These are phyloP conservation scores for Patagioenas fasciata DNA, from an alignment of 2,113 vertebrate species.

Conservation along the genomic window DNA sequence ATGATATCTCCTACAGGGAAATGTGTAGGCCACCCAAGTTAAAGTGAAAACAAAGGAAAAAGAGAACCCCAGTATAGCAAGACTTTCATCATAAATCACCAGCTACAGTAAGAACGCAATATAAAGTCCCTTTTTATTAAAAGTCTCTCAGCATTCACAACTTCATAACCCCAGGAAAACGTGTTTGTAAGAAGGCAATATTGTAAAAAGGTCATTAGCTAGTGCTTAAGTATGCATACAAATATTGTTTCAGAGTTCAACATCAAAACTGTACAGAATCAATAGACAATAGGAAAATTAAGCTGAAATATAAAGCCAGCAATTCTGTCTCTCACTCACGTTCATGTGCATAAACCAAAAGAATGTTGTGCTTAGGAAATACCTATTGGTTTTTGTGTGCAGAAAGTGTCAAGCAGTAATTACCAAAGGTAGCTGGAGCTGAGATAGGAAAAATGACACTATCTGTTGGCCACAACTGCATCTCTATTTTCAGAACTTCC, in stretches of 20 bases:
- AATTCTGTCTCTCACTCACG: background rate
- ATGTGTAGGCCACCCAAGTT: background rate
- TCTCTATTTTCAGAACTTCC: background rate
- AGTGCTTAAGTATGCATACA: background rate
- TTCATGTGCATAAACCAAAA: background rate
- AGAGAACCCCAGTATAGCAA: conserved; percentile 1
- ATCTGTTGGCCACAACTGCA: background rate
- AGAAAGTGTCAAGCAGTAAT: background rate
- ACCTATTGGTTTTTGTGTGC: background rate
- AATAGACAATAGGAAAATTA: background rate
- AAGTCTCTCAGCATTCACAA: conserved; percentile 39
- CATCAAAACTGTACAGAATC: background rate
- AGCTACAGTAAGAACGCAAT: conserved; percentile 36
- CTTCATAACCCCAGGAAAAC: conserved; percentile 48
- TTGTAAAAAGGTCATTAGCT: background rate
- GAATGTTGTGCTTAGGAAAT: background rate
- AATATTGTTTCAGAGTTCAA: background rate
- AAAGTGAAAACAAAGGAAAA: background rate
- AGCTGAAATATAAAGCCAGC: background rate
- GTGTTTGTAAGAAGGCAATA: background rate
- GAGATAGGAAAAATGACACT: too few relatives aligned
- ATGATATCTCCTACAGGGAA: conserved; percentile 26
- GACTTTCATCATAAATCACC: conserved; percentile 51
- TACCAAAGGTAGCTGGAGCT: background rate
- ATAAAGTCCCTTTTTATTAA: conserved; percentile 53